phyloP scores from a whole-genome alignment of 2,888 invertebrate species.

The Nomada goodeniana region DNA sequence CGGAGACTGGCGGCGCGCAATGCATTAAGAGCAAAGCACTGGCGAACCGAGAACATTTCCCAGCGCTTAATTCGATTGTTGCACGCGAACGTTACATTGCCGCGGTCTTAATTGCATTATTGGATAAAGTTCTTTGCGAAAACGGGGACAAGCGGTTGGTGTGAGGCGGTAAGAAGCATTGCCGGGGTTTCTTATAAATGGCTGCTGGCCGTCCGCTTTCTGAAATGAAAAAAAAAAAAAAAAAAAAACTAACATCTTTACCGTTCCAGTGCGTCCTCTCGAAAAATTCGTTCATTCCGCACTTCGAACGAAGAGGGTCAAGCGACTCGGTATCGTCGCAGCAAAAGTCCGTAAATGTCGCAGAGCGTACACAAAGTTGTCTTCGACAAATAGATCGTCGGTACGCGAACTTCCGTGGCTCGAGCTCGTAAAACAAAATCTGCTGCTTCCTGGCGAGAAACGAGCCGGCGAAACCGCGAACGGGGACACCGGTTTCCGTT shows the following conservation, averaged over 20 bases:
- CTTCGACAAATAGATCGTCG: neutral
- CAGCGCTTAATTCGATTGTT: constrained; percentile 48
- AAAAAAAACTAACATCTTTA: no score
- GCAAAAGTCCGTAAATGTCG: no score
- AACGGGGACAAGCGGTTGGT: constrained; percentile 51
- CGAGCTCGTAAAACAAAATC: constrained; percentile 4
- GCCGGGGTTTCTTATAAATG: constrained; percentile 50
- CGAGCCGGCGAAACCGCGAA: constrained; percentile 36
- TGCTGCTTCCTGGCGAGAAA: constrained; percentile 17
- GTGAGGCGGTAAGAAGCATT: constrained; percentile 32
- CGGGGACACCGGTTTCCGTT: constrained; percentile 43
- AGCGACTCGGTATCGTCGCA: no score
- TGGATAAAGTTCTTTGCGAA: constrained; percentile 56
- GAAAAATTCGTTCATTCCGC: no score
- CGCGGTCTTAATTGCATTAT: constrained; percentile 60
- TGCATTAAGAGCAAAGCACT: neutral
- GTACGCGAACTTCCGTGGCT: neutral
- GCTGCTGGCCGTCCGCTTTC: constrained; percentile 7
- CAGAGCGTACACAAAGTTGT: no score
- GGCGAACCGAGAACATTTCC: neutral
- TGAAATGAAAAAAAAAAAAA: neutral
- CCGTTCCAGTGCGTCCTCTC: no score
- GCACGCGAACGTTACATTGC: constrained; percentile 36
- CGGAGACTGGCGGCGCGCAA: neutral
- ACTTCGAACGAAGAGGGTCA: no score